phyloP scores from a whole-genome alignment of 2,113 vertebrate species.

The Trogon surrucura region DNA sequence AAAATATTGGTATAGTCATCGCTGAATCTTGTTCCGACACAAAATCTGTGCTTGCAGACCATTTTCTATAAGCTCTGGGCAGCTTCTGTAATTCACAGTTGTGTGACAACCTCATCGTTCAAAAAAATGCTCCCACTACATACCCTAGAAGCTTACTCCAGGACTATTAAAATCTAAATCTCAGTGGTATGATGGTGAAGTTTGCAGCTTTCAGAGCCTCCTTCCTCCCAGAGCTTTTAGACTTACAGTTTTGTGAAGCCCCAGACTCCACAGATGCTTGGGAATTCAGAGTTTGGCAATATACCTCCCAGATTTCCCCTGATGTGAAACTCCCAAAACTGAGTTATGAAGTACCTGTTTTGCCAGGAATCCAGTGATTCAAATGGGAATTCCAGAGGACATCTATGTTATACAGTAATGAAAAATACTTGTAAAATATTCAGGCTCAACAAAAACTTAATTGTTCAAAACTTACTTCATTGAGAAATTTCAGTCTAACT shows the following conservation, averaged over 20 bases:
- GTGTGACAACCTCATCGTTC: neutral
- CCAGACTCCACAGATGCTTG: neutral
- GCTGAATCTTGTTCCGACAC: neutral
- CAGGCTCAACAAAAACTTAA: neutral
- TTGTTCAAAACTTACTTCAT: neutral
- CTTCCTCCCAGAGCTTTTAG: neutral
- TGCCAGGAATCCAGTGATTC: fast-evolving
- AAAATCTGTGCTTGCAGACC: neutral
- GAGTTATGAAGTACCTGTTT: neutral
- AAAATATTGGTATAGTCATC: neutral
- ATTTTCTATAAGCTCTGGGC: neutral
- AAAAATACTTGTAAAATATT: neutral
- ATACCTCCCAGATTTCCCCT: neutral
- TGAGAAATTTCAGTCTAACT: neutral
- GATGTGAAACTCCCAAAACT: neutral
- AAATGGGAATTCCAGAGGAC: neutral
- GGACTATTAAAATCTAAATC: neutral
- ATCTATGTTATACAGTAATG: neutral
- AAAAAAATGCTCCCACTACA: neutral
- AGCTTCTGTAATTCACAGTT: neutral
- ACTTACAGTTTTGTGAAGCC: neutral
- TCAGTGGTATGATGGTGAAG: neutral
- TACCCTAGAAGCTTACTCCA: neutral
- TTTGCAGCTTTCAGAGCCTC: neutral
- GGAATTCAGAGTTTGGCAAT: neutral